Conservation (phyloP, 2,113 vertebrate genomes). For the Macrotis lagotis region DNA sequence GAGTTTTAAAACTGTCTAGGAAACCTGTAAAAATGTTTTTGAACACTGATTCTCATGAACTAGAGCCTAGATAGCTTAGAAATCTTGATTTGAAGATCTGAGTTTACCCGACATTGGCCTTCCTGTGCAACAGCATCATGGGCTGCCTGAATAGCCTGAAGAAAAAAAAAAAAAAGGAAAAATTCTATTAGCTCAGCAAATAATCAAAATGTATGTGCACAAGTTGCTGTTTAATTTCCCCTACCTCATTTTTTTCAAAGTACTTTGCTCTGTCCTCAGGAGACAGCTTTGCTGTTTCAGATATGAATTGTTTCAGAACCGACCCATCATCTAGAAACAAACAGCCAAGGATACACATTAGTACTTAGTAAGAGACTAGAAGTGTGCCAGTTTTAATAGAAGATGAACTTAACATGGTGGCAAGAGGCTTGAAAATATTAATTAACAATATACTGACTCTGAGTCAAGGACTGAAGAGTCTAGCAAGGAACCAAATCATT, state of each 20-base stretch:
- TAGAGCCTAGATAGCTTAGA: neutral
- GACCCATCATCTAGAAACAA: slow-evolving; percentile 87
- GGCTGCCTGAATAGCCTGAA: slow-evolving; percentile 90
- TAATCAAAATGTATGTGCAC: neutral
- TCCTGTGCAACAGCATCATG: slow-evolving; percentile 93
- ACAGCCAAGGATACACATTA: neutral
- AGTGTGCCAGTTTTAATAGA: neutral
- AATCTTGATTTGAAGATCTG: neutral
- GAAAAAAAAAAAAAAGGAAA: slow-evolving; percentile 31
- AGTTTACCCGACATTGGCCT: slow-evolving; percentile 93
- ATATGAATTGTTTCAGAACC: slow-evolving; percentile 93
- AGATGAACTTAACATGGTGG: neutral
- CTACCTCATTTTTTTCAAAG: slow-evolving; percentile 94
- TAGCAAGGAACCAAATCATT: neutral
- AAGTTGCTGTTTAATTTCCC: neutral
- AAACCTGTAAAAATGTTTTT: neutral
- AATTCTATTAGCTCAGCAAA: neutral
- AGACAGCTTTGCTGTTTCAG: slow-evolving; percentile 90
- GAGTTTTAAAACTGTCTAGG: neutral
- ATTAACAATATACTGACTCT: neutral
- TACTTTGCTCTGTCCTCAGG: slow-evolving; percentile 93
- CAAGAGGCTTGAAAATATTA: neutral
- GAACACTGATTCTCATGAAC: neutral
- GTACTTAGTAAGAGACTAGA: neutral
- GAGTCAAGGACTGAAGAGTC: neutral